Conservation (phyloP, 2,888 invertebrate genomes). For the Callosobruchus maculatus region DNA sequence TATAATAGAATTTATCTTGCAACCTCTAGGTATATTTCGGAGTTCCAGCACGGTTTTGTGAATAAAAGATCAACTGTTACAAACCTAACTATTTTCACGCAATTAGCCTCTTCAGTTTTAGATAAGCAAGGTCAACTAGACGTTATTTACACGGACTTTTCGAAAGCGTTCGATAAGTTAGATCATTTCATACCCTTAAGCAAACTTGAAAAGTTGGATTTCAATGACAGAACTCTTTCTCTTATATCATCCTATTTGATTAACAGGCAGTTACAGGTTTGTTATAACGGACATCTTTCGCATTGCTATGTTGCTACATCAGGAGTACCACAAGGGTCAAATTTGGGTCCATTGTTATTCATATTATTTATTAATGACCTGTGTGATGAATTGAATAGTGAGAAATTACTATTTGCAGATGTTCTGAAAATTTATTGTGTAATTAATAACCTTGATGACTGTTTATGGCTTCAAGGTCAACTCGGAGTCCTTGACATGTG, state of each 20-base stretch:
- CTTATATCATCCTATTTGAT: constrained; percentile 5
- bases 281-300: not conserved
- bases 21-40: too few relatives aligned
- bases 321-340: constrained; percentile 12
- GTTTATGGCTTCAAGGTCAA: constrained; percentile 1
- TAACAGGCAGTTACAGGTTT: constrained; percentile 3
- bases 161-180: constrained; percentile 3
- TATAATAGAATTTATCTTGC: too few relatives aligned
- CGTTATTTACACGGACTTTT: constrained; percentile 1
- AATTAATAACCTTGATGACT: constrained; percentile 6
- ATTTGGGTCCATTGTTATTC: constrained; percentile 10
- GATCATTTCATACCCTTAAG: constrained; percentile 3
- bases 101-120: not conserved
- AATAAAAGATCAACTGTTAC: constrained; percentile 5
- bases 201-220: constrained; percentile 1
- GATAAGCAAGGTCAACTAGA: not conserved
- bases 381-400: constrained; percentile 1
- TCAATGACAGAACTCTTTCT: not conserved
- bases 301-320: not conserved
- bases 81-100: constrained; percentile 5
- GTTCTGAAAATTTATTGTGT: constrained; percentile 9
- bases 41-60: constrained; percentile 6
- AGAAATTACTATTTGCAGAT: constrained; percentile 8
- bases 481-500: not conserved
- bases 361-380: constrained; percentile 11